Conservation (phyloP, 2,888 invertebrate species). For the Anoplius nigerrimus region DNA sequence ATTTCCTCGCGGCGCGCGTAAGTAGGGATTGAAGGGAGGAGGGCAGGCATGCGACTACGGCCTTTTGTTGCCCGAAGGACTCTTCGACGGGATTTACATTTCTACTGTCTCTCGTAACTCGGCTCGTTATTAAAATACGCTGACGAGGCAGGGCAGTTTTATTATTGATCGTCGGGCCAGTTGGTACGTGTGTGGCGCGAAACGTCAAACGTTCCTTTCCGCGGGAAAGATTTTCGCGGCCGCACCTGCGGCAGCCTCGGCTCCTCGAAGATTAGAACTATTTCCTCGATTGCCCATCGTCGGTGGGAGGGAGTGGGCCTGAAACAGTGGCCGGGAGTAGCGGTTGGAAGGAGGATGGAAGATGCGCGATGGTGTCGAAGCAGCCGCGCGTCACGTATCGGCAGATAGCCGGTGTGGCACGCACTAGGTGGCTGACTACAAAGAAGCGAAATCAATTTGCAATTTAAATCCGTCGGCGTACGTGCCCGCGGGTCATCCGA, state of each 20-base stretch:
- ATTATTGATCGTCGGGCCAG: no score
- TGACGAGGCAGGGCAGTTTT: no score
- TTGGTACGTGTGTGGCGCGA: neutral
- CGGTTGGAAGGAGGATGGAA: conserved; percentile 7
- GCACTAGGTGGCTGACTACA: conserved; percentile 71
- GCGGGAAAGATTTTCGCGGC: no score
- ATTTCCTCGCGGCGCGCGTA: conserved; percentile 29
- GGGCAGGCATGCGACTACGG: conserved; percentile 20
- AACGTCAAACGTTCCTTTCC: neutral
- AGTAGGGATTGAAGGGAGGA: conserved; percentile 9
- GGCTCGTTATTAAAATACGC: no score
- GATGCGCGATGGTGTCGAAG: conserved; percentile 37
- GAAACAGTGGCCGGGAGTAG: neutral
- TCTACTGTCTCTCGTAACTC: no score
- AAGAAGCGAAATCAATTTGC: conserved; percentile 73
- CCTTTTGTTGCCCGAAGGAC: neutral
- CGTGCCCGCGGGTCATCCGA: conserved; percentile 71
- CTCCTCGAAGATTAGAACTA: conserved; percentile 49
- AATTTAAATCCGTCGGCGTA: conserved; percentile 71
- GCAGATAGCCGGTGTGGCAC: conserved; percentile 50
- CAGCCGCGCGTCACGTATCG: conserved; percentile 32
- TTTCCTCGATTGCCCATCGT: conserved; percentile 44
- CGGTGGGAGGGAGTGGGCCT: neutral
- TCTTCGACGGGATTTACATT: no score
- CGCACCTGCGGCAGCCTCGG: conserved; percentile 2